Conservation (phyloP, 1,140 invertebrate species). For the Polyergus mexicanus region DNA sequence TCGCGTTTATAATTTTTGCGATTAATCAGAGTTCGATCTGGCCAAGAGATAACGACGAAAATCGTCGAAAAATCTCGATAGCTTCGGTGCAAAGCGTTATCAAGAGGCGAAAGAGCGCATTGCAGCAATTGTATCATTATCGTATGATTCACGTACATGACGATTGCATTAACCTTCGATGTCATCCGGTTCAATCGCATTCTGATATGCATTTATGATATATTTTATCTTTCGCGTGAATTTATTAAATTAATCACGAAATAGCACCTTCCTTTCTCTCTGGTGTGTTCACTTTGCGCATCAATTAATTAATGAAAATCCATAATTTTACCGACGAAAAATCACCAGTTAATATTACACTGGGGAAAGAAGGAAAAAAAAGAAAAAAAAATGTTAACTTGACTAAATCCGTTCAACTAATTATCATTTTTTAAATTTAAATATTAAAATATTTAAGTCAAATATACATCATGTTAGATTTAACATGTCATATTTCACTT, state of each 20-base stretch:
- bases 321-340: background rate
- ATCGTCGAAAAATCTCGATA: constrained; percentile 7
- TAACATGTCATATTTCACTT: no score
- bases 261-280: background rate
- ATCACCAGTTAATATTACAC: background rate
- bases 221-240: constrained; percentile 11
- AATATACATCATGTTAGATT: no score
- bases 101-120: constrained; percentile 25
- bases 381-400: no score
- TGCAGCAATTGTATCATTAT: constrained; percentile 6
- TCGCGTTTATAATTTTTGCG: constrained; percentile 61
- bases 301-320: constrained; percentile 24
- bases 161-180: constrained; percentile 35
- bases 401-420: no score
- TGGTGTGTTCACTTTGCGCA: background rate
- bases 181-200: constrained; percentile 9
- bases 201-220: constrained; percentile 23
- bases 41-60: constrained; percentile 33
- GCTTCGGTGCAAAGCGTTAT: background rate
- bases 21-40: constrained; percentile 41
- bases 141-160: constrained; percentile 7
- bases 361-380: no score
- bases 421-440: no score
- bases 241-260: constrained; percentile 40
- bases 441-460: no score